Base-by-base conservation (phyloP, 2,888 invertebrate genomes). In the Rotaria sp. region DNA sequence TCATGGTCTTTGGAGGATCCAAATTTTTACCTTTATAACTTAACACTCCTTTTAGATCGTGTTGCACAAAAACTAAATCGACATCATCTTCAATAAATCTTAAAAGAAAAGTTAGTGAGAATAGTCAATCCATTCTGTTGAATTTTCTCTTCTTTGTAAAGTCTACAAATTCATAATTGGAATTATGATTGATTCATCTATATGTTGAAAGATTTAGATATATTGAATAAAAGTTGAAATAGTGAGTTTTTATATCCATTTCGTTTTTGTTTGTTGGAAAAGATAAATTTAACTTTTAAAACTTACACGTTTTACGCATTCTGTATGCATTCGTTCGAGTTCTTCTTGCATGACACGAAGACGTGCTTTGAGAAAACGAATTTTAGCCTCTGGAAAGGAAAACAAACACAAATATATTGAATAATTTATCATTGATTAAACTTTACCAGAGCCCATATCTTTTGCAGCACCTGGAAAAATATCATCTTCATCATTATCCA, bases 291-390 rank as follows among this genome's bases (percentile, higher is more conserved):
- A 24, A 21, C 8, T 24, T 24, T 24, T 7, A 52, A 35, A 30
- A 75, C 41, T 86, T 85, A 89, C 90, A 89, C 89, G 90, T 87
- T 89, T 89, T 45, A 87, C 88, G 84, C 88, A 89, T 59, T 91
- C 90, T 59, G 89, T 88, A 11, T 89, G 88, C 21, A 91, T 87
- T 87, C 89, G 88, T 84, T 91, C 91, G 86, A 91, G 86, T 85
- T 91, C 91, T 87, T 91, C 91, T 87, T 91, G 91, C 90, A 91
- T 90, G 8, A 91, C 91, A 38, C 91, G 87, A 41, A 91, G 87
- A 88, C 91, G 91, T 35, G 91, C 91, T 87, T 91, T 91, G 86
- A 91, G 88, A 88, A 91, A 91, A 57, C 91, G 87, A 30, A 91
- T 90, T 74, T 90, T 90, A 10, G 91, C 91, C 89, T 91, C 91